phyloP scores from a whole-genome alignment of 2,113 vertebrate genomes.

The Saccopteryx bilineata region DNA sequence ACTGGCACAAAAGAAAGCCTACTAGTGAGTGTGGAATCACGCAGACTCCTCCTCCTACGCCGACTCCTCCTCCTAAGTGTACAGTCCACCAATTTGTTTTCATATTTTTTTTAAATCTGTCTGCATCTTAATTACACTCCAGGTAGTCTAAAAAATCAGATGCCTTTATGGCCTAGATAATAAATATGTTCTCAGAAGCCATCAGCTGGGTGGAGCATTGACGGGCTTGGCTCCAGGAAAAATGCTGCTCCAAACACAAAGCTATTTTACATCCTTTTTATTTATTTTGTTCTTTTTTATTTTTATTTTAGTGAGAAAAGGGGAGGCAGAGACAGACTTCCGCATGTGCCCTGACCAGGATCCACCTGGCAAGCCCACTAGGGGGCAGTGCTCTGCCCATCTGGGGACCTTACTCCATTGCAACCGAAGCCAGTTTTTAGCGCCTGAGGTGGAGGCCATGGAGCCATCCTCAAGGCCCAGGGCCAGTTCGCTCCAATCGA shows the following conservation, averaged over 20 bases:
- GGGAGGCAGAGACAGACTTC: too few relatives aligned
- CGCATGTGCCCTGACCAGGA: too few relatives aligned
- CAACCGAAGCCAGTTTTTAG: too few relatives aligned
- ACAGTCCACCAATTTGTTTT: conserved; percentile 57
- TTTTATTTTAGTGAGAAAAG: too few relatives aligned
- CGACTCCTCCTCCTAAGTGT: conserved; percentile 31
- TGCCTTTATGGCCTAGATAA: conserved; percentile 66
- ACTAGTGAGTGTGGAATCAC: background rate
- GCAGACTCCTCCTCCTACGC: conserved; percentile 49
- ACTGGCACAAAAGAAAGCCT: accelerated
- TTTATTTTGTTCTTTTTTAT: too few relatives aligned
- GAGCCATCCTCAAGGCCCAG: too few relatives aligned
- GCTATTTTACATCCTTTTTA: background rate
- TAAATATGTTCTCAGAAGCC: conserved; percentile 43
- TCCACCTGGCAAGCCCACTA: too few relatives aligned
- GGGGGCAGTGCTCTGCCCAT: too few relatives aligned
- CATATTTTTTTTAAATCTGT: conserved; percentile 48
- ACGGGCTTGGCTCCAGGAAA: conserved; percentile 22
- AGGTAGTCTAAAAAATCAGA: conserved; percentile 74
- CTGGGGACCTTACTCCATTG: too few relatives aligned
- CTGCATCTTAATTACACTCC: conserved; percentile 72
- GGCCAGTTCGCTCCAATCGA: too few relatives aligned
- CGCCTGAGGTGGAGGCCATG: too few relatives aligned
- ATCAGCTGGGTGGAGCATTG: background rate
- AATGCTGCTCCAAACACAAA: background rate